These are phyloP conservation scores for Oegoconia quadripuncta DNA, from an alignment of 2,888 invertebrate species.

Conservation along the genomic window DNA sequence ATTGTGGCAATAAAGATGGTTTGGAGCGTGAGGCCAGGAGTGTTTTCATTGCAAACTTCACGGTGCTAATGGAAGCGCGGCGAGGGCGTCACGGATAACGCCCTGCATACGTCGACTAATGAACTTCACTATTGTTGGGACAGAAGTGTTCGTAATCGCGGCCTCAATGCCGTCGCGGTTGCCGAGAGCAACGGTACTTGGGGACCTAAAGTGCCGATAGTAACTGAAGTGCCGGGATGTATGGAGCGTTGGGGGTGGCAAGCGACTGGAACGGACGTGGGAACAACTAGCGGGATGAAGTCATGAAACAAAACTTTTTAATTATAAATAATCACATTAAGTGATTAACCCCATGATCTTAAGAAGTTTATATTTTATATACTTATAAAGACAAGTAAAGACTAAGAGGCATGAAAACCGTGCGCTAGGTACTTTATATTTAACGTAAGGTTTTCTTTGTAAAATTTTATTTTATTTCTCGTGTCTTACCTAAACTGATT, in stretches of 20 bases:
- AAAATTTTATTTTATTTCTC: no score
- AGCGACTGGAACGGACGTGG: constrained; percentile 3
- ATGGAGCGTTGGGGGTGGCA: constrained; percentile 11
- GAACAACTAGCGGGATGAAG: not conserved
- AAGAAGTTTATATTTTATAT: no score
- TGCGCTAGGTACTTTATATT: no score
- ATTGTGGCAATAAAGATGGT: constrained; percentile 65
- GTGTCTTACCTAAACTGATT: no score
- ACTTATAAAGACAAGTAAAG: no score
- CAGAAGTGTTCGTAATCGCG: constrained; percentile 65
- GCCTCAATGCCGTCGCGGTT: constrained; percentile 46
- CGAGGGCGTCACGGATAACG: constrained; percentile 69
- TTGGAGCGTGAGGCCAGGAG: constrained; percentile 54
- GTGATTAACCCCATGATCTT: no score
- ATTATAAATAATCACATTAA: not conserved
- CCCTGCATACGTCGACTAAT: constrained; percentile 70
- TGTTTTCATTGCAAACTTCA: constrained; percentile 67
- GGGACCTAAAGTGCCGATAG: constrained; percentile 48
- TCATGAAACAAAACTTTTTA: not conserved
- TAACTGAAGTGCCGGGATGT: constrained; percentile 39
- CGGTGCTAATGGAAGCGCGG: constrained; percentile 55
- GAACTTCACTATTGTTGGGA: constrained; percentile 68
- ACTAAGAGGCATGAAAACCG: no score
- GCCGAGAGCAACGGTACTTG: constrained; percentile 38
- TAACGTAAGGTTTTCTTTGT: no score